Conservation (phyloP, 2,797 vertebrate genomes). For the Chrysocyon brachyurus region DNA sequence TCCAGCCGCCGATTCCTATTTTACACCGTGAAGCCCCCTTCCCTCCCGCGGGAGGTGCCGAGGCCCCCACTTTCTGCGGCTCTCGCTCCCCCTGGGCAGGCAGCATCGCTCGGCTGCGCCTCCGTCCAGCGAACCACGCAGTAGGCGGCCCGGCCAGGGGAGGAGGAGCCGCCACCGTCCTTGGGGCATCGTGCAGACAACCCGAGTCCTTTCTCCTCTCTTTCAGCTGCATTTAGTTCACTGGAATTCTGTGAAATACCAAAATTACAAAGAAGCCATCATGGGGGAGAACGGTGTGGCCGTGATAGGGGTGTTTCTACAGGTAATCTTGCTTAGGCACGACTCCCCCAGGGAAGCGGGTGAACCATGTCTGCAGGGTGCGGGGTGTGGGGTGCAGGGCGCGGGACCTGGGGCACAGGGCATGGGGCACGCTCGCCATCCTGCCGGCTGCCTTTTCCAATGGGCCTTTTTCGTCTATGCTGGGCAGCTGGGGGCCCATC, state of each 20-base stretch:
- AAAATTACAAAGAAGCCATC: slow-evolving; percentile 93
- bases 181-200: rapidly evolving
- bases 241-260: slow-evolving; percentile 95
- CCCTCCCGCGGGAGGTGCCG: rapidly evolving
- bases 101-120: no score
- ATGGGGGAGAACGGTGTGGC: slow-evolving; percentile 95
- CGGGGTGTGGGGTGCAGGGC: neutral
- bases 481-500: slow-evolving; percentile 92
- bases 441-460: neutral
- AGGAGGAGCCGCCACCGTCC: rapidly evolving
- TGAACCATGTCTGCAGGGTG: neutral
- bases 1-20: rapidly evolving
- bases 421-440: rapidly evolving
- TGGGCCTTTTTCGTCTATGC: neutral
- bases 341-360: rapidly evolving
- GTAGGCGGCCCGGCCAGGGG: neutral
- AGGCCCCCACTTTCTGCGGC: rapidly evolving
- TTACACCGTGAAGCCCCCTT: neutral
- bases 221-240: slow-evolving; percentile 97
- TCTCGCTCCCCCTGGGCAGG: no score
- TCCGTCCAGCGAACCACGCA: neutral
- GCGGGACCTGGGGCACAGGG: neutral
- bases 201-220: neutral
- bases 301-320: slow-evolving; percentile 96
- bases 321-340: slow-evolving; percentile 88